phyloP scores from a whole-genome alignment of 2,797 vertebrate species.

The Gastrophryne carolinensis region DNA sequence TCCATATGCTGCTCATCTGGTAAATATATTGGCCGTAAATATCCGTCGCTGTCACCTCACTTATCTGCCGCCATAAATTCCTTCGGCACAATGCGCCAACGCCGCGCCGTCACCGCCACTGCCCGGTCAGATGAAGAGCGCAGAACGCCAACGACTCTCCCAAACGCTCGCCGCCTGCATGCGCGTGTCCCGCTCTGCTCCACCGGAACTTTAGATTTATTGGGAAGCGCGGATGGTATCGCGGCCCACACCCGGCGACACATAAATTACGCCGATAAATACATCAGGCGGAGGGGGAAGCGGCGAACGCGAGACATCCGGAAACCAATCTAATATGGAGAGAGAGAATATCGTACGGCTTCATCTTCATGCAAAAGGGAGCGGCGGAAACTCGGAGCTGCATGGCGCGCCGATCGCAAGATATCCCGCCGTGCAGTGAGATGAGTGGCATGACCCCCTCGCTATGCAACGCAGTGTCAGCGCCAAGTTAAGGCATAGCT shows the following conservation, averaged over 20 bases:
- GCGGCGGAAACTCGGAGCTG: neutral
- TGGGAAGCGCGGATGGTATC: neutral
- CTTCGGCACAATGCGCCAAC: neutral
- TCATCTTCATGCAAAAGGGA: neutral
- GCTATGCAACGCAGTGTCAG: no score
- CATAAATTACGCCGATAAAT: slow-evolving; percentile 36
- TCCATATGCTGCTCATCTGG: slow-evolving; percentile 6
- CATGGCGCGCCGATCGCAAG: no score
- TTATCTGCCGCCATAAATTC: slow-evolving; percentile 37
- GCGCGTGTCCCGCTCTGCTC: neutral
- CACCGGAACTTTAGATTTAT: slow-evolving; percentile 32
- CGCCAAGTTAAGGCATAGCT: no score
- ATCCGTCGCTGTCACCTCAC: neutral
- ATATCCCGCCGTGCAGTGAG: no score
- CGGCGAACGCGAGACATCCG: neutral
- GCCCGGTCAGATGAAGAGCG: slow-evolving; percentile 18
- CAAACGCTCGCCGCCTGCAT: neutral
- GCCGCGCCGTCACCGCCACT: neutral
- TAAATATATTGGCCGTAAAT: slow-evolving; percentile 28
- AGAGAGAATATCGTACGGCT: slow-evolving; percentile 3
- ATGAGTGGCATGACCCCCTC: no score
- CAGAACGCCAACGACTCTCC: neutral
- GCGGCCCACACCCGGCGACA: neutral
- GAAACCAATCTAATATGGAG: slow-evolving; percentile 11
- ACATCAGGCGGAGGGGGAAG: neutral